phyloP scores from a whole-genome alignment of 2,888 invertebrate species.

The Gisinianus flammeolus region DNA sequence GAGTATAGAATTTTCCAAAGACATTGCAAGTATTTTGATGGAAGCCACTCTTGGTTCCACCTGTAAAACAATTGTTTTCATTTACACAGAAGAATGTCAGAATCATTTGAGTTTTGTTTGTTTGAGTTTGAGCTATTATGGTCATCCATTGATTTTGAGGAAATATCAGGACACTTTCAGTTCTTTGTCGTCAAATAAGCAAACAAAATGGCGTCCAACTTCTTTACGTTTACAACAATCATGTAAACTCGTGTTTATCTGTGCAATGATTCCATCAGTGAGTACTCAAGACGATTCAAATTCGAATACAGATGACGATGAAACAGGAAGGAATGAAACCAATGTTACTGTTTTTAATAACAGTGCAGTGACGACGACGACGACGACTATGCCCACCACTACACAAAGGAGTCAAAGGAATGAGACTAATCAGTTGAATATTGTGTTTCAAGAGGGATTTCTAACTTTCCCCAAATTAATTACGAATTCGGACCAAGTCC shows the following conservation, averaged over 20 bases:
- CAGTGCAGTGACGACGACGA: background rate
- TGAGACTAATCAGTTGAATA: background rate
- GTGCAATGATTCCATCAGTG: conserved; percentile 45
- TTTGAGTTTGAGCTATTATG: conserved; percentile 43
- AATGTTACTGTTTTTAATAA: background rate
- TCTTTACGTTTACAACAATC: conserved; percentile 3
- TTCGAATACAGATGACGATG: conserved; percentile 11
- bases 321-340: conserved; percentile 9
- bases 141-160: conserved; percentile 46
- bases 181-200: conserved; percentile 16
- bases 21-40: conserved; percentile 42
- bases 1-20: conserved; percentile 47
- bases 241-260: conserved; percentile 50
- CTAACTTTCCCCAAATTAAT: conserved; percentile 48
- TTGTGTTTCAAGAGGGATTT: conserved; percentile 21
- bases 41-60: conserved; percentile 50
- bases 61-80: conserved; percentile 48
- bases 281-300: too few relatives aligned
- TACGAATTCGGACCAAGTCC: conserved; percentile 45
- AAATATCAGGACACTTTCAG: conserved; percentile 23
- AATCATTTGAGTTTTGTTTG: conserved; percentile 43
- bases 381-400: background rate
- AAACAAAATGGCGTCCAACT: background rate
- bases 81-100: conserved; percentile 43
- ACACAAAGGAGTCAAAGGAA: background rate